phyloP scores from a whole-genome alignment of 2,113 vertebrate genomes.

The Oreotrochilus melanogaster region DNA sequence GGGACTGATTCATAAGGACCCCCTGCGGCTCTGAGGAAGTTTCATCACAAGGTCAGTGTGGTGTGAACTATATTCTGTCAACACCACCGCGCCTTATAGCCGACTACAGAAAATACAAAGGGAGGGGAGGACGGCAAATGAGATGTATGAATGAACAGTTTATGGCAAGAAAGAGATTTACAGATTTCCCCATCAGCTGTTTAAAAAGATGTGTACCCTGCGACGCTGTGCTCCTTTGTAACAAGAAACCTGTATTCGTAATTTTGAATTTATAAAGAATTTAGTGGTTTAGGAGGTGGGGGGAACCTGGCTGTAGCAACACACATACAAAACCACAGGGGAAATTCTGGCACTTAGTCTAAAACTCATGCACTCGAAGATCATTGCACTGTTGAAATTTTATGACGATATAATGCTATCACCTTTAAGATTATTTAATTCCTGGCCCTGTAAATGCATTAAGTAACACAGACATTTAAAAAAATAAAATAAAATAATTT shows the following conservation, averaged over 20 bases:
- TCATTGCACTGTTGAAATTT: slow-evolving; percentile 39
- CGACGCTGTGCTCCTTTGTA: slow-evolving; percentile 22
- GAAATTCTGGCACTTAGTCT: slow-evolving; percentile 47
- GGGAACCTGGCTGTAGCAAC: slow-evolving; percentile 67
- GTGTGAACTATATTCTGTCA: slow-evolving; percentile 83
- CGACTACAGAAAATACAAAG: slow-evolving; percentile 39
- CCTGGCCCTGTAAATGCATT: background rate
- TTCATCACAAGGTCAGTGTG: slow-evolving; percentile 82
- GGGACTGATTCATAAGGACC: slow-evolving; percentile 82
- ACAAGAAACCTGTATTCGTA: slow-evolving; percentile 3
- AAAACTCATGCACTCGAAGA: slow-evolving; percentile 55
- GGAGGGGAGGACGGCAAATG: background rate
- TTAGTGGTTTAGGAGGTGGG: slow-evolving; percentile 62
- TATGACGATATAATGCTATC: slow-evolving; percentile 22
- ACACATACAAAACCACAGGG: slow-evolving; percentile 67
- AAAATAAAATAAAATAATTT: background rate
- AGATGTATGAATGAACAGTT: slow-evolving; percentile 58
- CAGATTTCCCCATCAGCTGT: background rate
- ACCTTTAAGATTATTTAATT: slow-evolving; percentile 43
- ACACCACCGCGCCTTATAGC: slow-evolving; percentile 73
- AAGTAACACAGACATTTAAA: background rate
- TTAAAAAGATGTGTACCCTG: slow-evolving; percentile 3
- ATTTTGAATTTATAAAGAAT: slow-evolving; percentile 69
- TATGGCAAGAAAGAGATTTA: slow-evolving; percentile 61
- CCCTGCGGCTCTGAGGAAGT: slow-evolving; percentile 84